Percentiles rank a stretch among this genome's conserved stretches.
phyloP scores from a whole-genome alignment of 2,888 invertebrate species.

The Andrena bicolor region DNA sequence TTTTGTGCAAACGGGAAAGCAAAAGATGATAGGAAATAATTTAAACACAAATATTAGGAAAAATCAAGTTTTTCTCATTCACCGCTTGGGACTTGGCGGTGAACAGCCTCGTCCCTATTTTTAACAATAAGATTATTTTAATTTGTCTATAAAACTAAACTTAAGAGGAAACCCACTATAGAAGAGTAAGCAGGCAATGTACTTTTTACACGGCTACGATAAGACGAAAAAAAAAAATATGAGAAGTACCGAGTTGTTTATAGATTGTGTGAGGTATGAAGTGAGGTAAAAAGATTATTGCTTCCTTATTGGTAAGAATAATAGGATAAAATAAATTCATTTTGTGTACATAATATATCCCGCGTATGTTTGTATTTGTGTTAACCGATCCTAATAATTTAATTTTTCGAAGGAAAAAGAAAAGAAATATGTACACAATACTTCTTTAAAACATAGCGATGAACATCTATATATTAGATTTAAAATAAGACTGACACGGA shows the following conservation, averaged over 20 bases:
- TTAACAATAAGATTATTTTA: conserved; percentile 81
- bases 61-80: conserved; percentile 64
- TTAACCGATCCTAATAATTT: conserved; percentile 70
- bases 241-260: conserved; percentile 74
- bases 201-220: conserved; percentile 80
- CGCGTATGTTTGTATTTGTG: conserved; percentile 71
- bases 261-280: conserved; percentile 73
- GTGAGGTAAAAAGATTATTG: conserved; percentile 81
- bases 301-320: conserved; percentile 81
- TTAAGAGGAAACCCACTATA: conserved; percentile 73
- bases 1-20: conserved; percentile 71
- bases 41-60: conserved; percentile 69
- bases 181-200: conserved; percentile 80
- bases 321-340: conserved; percentile 81
- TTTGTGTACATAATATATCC: conserved; percentile 79
- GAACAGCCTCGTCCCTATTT: conserved; percentile 66
- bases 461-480: conserved; percentile 71
- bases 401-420: conserved; percentile 56
- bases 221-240: conserved; percentile 57
- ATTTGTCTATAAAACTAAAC: conserved; percentile 80
- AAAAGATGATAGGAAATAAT: conserved; percentile 71
- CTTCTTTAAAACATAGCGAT: conserved; percentile 65
- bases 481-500: conserved; percentile 72
- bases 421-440: conserved; percentile 67
- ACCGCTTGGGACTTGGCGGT: conserved; percentile 60